Conservation (phyloP, 2,888 invertebrate genomes). For the Mythimna impura region DNA sequence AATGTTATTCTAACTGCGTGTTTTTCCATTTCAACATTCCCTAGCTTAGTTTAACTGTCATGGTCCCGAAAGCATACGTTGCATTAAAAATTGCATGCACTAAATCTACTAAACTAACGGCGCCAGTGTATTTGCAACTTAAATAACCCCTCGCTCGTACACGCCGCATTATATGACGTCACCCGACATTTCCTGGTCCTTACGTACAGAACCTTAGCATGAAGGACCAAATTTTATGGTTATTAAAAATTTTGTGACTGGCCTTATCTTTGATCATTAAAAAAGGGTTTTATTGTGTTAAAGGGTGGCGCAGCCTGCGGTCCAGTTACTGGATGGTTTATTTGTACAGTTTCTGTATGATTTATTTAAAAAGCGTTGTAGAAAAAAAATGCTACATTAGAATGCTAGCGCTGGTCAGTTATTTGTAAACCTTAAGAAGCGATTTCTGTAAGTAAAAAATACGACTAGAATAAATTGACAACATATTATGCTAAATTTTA, state of each 20-base stretch:
- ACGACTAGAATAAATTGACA: background rate
- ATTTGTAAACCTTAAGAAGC: background rate
- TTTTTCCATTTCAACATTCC: constrained; percentile 3
- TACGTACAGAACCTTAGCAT: constrained; percentile 52
- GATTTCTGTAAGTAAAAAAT: background rate
- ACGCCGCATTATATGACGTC: constrained; percentile 64
- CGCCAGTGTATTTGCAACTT: constrained; percentile 40
- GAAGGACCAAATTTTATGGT: constrained; percentile 66
- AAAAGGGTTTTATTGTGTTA: constrained; percentile 63
- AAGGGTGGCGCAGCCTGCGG: constrained; percentile 43
- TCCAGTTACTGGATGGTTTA: constrained; percentile 41
- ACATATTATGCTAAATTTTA: background rate
- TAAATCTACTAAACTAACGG: constrained; percentile 10
- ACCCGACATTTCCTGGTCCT: constrained; percentile 65
- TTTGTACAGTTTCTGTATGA: constrained; percentile 25
- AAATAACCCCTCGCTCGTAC: constrained; percentile 44
- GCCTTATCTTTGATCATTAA: constrained; percentile 65
- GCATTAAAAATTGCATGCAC: constrained; percentile 16
- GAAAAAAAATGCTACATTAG: constrained; percentile 6
- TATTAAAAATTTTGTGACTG: constrained; percentile 65
- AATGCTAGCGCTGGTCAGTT: background rate
- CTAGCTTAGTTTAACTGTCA: constrained; percentile 22
- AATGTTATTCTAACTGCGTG: constrained; percentile 2
- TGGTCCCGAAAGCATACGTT: background rate
- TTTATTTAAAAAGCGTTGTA: constrained; percentile 16